Evolutionary conservation across 2,113 vertebrate genomes (phyloP), one percentile per base, ranked within the genome.

Genomic region (Mastomys natalensis): DNA sequence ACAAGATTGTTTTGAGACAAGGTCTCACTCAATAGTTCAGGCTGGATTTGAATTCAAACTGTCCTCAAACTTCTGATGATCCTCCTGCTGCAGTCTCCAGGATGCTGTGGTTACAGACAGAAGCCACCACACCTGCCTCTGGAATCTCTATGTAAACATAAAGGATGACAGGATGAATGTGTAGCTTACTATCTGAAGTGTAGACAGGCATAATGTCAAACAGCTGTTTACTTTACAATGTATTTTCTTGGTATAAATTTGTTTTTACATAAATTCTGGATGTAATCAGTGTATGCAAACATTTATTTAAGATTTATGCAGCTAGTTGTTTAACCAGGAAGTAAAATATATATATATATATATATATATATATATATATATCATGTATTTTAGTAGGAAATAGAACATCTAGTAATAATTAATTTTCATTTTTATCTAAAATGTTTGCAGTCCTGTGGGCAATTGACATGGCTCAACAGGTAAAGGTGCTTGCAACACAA

Each of bases 391-490:
- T 78, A 48, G 62, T 68, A 82, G 15, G 51, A 90, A 97, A 86
- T 64, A 95, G 19, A 78, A 78, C 3, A 86, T 70, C 48, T 76
- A 76, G 70, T 87, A 62, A 66, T 70, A 11, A n/a, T 91, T 88
- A 66, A 78, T 87, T 87, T 85, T 85, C 92, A 88, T 48, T 89
- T 86, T 93, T 88, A 53, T 95, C 22, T 91, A 73, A 86, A 92
- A 89, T 94, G 29, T 53, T 76, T 86, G 7, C 22, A 12, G 15
- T 77, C 81, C 22, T 24, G 6, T 87, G 85, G 64, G 17, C 29
- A 60, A 66, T 43, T 9, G 16, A 29, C 24, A 31, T 45, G 40
- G 58, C 58, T 64, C 82, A 64, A 13, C 55, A 84, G n/a, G 8
- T 19, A 85, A 64, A 85, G 26, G 81, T 15, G 40, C 24, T 62